Evolutionary conservation across 2,888 invertebrate species (phyloP), one percentile per base, ranked within the genome.

Genomic region (Pachliopta kotzebuea): DNA sequence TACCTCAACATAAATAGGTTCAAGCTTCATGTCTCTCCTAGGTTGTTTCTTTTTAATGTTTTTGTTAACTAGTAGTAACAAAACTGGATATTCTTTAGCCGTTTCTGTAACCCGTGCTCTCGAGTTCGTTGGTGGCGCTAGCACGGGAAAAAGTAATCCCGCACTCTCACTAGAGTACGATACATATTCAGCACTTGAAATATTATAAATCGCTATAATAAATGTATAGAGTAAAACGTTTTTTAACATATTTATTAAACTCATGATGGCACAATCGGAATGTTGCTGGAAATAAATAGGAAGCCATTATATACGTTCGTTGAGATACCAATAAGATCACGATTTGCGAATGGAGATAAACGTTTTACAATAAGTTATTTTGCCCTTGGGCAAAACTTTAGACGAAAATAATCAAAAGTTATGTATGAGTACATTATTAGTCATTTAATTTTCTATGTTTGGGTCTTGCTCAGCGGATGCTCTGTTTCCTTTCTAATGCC

Each of bases 1-100:
- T 72, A 90, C 90, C 76, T 85, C 74, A 4, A 89, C 88, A 62
- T 88, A 89, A 56, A 89, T 77, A 4, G 84, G 87, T 24, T 76
- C 69, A 3, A 71, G 60, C 37, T 77, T 69, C 24, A 65, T 68
- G n/a, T 58, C 64, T 23, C 60, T 68, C 55, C 71, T 69, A 21
- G 67, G 53, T 11, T 68, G 66, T 11, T 71, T 68, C 31, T 20
- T 37, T 23, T 70, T 63, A 14, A 62, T 65, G 55, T 69, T 71
- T 7, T 77, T 70, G 42, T 76, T 75, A n/a, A 80, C 76, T 49
- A 89, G 66, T 55, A 89, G 68, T 74, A 74, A 84, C 4, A 90
- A 66, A 7, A 84, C 68, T 7, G 90, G 86, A 67, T 86, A 90
- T 62, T 89, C 89, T 72, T 88, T 90, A 2, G 90, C 88, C 0